Percentiles rank a stretch among this genome's conserved stretches.
phyloP scores from a whole-genome alignment of 2,113 vertebrate genomes.

The Sturnira hondurensis region DNA sequence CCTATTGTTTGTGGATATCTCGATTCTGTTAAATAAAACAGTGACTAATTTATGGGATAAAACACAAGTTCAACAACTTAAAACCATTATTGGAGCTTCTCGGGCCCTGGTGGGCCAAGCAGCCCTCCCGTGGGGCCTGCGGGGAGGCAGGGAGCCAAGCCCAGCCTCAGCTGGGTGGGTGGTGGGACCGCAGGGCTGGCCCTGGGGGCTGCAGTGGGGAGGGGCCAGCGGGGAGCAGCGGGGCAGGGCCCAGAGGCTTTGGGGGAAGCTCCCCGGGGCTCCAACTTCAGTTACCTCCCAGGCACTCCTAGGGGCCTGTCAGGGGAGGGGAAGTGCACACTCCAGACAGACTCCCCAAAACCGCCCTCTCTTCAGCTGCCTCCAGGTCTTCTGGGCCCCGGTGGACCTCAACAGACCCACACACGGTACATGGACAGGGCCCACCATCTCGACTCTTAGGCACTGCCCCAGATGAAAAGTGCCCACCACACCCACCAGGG shows the following conservation, averaged over 20 bases:
- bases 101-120: conserved; percentile 11
- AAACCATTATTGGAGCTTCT: conserved; percentile 48
- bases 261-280: neutral
- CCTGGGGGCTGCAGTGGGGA: neutral
- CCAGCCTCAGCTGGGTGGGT: neutral
- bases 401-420: neutral
- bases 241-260: neutral
- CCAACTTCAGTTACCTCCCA: neutral
- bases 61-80: conserved; percentile 69
- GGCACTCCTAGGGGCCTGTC: neutral
- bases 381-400: neutral
- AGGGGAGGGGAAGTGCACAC: fast-evolving
- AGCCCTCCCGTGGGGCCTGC: neutral
- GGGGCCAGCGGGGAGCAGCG: neutral
- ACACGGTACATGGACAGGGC: neutral
- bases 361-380: neutral
- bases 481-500: neutral
- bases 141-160: conserved; percentile 25
- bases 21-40: conserved; percentile 67
- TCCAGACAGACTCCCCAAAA: too few species aligned
- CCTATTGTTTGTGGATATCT: conserved; percentile 69
- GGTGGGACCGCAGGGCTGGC: neutral
- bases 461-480: neutral
- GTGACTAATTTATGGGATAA: conserved; percentile 70
- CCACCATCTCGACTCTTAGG: too few species aligned